Evolutionary conservation across 92 coral and sea anemone genomes (phyloP), one percentile per base, ranked within the genome.

Genomic region (Chrysogorgia sp.): DNA sequence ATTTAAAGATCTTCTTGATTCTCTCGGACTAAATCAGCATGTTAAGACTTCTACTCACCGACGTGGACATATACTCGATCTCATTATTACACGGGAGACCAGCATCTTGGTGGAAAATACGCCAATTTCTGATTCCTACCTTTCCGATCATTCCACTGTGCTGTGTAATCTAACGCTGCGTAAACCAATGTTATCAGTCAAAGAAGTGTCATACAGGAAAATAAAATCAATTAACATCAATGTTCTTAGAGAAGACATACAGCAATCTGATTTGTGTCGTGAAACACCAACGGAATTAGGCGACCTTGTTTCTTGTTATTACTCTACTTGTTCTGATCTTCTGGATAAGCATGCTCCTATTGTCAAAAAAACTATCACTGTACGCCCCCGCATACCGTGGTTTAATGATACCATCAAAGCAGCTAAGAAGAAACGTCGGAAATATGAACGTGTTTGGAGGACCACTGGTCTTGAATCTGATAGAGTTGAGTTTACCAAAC

Each of bases 311-410:
- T 19, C 56, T 60, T 22, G 62, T 29, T 77, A 41, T 15, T 61
- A 62, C 10, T 43, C 74, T 12, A 40, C 45, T 25, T 25, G 30
- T 63, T 45, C 60, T 47, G 43, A 35, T 40, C n/a, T 80, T 49
- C 20, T 80, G 49, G 85, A 81, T 22, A 56, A 80, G 49, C 76
- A 79, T 65, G 83, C 83, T 45, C 83, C 76, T 22, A 12, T 79
- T 3, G 17, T 32, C 19, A 81, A 23, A 34, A 81, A 81, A 24
- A 79, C 60, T n/a, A 79, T 79, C 61, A 66, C 45, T 17, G 83
- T 79, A 12, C 75, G 83, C 2, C 76, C 83, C 9, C 75, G 76
- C 29, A 64, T 79, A 34, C 83, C 83, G 10, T 79, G 83, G 76
- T 79, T 79, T 7, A 79, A 79, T 64, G 75, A 79, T 12, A 41